These are phyloP conservation scores for Hippocampus guttulatus DNA, from an alignment of 2,113 vertebrate genomes.

Conservation along the genomic window DNA sequence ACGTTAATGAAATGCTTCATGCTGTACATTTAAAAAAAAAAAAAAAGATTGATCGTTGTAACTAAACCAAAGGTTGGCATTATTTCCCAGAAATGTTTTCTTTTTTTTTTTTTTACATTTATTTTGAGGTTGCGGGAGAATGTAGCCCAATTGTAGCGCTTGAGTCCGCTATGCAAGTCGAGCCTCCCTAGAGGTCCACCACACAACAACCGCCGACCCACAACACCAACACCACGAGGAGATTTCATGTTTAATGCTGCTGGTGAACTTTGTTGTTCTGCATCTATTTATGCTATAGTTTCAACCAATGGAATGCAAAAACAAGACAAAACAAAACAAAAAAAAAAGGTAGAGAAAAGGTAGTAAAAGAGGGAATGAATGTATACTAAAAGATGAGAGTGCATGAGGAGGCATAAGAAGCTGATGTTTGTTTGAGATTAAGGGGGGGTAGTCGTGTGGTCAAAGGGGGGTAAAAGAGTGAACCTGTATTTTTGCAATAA, in stretches of 20 bases:
- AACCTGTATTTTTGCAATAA: slow-evolving; percentile 87
- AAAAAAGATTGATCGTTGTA: slow-evolving; percentile 58
- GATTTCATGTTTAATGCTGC: slow-evolving; percentile 58
- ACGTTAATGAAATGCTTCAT: slow-evolving; percentile 59
- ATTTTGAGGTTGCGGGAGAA: slow-evolving; percentile 67
- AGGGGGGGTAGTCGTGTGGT: slow-evolving; percentile 60
- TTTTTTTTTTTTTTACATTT: slow-evolving; percentile 3
- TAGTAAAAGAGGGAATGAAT: slow-evolving; percentile 42
- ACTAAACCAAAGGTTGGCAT: slow-evolving; percentile 77
- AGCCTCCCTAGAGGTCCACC: slow-evolving; percentile 64
- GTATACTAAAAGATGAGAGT: slow-evolving; percentile 43
- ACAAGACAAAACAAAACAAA: slow-evolving; percentile 36
- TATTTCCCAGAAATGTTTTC: slow-evolving; percentile 45
- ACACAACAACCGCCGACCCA: slow-evolving; percentile 39
- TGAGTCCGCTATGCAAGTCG: slow-evolving; percentile 79
- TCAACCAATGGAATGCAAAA: slow-evolving; percentile 51
- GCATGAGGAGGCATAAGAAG: slow-evolving; percentile 1
- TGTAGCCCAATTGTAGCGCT: slow-evolving; percentile 77
- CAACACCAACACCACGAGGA: slow-evolving; percentile 28
- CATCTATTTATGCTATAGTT: slow-evolving; percentile 45
- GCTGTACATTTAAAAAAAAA: slow-evolving; percentile 33
- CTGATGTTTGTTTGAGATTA: slow-evolving; percentile 46
- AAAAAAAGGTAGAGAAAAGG: background rate
- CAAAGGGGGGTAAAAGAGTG: slow-evolving; percentile 65
- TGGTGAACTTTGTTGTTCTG: slow-evolving; percentile 60